These are phyloP conservation scores for Drosophila rhopaloa DNA, from an alignment of 1,140 invertebrate species.

Conservation along the genomic window DNA sequence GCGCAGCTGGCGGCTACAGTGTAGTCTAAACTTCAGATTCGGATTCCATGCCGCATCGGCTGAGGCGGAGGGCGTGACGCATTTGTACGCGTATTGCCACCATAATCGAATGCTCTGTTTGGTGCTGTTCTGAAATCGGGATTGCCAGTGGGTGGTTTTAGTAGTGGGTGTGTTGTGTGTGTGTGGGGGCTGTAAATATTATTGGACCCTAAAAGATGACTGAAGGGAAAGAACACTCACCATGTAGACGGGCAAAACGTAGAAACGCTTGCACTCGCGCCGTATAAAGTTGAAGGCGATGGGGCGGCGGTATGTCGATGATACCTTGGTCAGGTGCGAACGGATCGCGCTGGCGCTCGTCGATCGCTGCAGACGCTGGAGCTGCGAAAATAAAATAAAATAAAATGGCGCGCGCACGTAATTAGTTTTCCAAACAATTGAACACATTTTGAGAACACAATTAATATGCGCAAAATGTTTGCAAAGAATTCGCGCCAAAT, in stretches of 20 bases:
- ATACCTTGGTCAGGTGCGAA: constrained; percentile 75
- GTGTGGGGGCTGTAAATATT: constrained; percentile 33
- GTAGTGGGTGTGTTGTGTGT: not conserved
- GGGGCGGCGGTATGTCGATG: constrained; percentile 65
- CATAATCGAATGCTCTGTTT: constrained; percentile 70
- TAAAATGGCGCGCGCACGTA: constrained; percentile 35
- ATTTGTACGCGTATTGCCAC: constrained; percentile 77
- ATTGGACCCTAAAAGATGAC: constrained; percentile 42
- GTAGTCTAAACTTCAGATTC: constrained; percentile 66
- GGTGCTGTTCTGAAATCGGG: constrained; percentile 64
- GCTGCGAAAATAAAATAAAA: constrained; percentile 28
- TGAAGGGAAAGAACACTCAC: constrained; percentile 49
- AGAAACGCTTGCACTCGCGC: constrained; percentile 70
- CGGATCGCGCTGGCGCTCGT: constrained; percentile 72
- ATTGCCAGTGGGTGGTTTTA: constrained; percentile 23
- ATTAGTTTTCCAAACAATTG: constrained; percentile 70
- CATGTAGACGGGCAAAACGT: constrained; percentile 74
- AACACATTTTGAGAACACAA: constrained; percentile 36
- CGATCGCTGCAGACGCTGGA: constrained; percentile 60
- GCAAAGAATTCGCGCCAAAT: constrained; percentile 69
- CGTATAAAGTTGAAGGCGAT: constrained; percentile 73
- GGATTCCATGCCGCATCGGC: constrained; percentile 53
- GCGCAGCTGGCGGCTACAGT: constrained; percentile 69
- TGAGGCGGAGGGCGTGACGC: constrained; percentile 55
- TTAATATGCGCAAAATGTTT: constrained; percentile 64